Evolutionary conservation across 2,113 vertebrate genomes (phyloP), one percentile per base, ranked within the genome.

Genomic region (Tor tambroides): DNA sequence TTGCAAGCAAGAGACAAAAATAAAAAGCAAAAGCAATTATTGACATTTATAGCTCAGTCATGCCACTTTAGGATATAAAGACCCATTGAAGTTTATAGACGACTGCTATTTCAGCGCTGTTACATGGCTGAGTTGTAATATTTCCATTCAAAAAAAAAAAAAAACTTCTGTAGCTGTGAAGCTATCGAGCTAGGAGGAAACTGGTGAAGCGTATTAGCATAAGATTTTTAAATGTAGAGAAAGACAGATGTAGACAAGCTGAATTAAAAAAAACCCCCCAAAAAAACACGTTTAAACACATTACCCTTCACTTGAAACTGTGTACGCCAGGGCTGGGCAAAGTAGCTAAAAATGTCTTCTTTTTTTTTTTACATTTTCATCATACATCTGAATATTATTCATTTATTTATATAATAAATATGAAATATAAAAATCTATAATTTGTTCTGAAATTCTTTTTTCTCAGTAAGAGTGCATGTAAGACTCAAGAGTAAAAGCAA

Each of bases 21-120:
- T 84, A 71, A 78, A 72, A 72, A 26, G 41, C 54, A 21, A 84
- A 72, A 46, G 82, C 83, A 87, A 87, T 91, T 74, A 54, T 80
- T 86, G 77, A 83, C 81, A 83, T 83, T 83, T 83, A 71, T 69
- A 83, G 30, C 80, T 26, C 26, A 12, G 80, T 28, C 38, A 35
- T 49, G 81, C 17, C 81, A 83, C 12, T 83, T 69, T 71, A 51
- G 79, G 12, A 46, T 81, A 46, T 65, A 43, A 81, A 65, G 43
- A 65, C 17, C 28, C 19, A 56, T 65, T 41, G 32, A 63, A 81
- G 59, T 81, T 81, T 81, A 17, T 28, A 28, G 14, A 28, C n/a
- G 41, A 49, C 38, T 43, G 12, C n/a, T 28, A 17, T 76, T 49
- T 59, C 30, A 38, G 19, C 9, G 12, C 77, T n/a, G 19, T 59